Percentiles rank a stretch among this genome's conserved stretches.
Conservation (phyloP, 2,113 vertebrate genomes). For the Prionailurus bengalensis region DNA sequence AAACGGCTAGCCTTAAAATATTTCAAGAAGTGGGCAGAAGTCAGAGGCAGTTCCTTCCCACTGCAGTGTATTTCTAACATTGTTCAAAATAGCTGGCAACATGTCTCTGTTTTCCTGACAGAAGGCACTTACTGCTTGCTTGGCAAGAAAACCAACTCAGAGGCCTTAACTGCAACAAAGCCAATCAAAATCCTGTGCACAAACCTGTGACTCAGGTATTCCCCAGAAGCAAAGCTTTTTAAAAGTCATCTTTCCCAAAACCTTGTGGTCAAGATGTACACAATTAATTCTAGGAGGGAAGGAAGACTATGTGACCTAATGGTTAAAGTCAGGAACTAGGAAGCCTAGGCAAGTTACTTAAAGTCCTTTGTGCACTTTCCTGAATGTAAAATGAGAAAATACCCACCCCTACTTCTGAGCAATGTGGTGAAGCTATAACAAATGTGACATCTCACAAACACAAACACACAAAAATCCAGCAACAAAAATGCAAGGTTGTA, state of each 20-base stretch:
- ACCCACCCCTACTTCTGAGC: slow-evolving; percentile 17
- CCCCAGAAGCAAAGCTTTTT: slow-evolving; percentile 63
- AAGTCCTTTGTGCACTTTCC: slow-evolving; percentile 11
- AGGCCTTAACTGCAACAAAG: slow-evolving; percentile 27
- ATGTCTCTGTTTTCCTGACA: slow-evolving; percentile 84
- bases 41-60: slow-evolving; percentile 83
- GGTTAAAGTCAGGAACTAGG: slow-evolving; percentile 3
- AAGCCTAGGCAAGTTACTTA: slow-evolving; percentile 43
- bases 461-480: background rate
- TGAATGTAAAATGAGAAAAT: slow-evolving; percentile 47
- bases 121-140: slow-evolving; percentile 81
- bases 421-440: background rate
- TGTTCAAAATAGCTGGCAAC: slow-evolving; percentile 84
- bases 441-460: background rate
- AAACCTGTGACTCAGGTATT: slow-evolving; percentile 73
- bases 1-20: slow-evolving; percentile 80
- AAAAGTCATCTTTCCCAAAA: background rate
- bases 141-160: slow-evolving; percentile 74
- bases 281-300: background rate
- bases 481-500: slow-evolving; percentile 36
- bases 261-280: background rate
- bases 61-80: slow-evolving; percentile 82
- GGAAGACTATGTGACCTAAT: background rate
- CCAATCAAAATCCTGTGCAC: slow-evolving; percentile 64
- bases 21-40: slow-evolving; percentile 83